phyloP scores from a whole-genome alignment of 2,888 invertebrate genomes.

The Tachina fera region DNA sequence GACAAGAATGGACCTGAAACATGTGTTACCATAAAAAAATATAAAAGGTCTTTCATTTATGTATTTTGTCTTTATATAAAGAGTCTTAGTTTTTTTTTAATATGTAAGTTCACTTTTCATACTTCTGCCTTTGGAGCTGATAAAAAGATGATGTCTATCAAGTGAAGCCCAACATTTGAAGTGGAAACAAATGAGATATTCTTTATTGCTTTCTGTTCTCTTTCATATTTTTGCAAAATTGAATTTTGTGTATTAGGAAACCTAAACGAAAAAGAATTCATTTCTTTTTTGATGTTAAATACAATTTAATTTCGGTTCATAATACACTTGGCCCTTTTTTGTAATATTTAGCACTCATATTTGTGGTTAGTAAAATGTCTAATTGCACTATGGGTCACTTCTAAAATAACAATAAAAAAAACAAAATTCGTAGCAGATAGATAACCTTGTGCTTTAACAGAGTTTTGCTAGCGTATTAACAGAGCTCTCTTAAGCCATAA shows the following conservation, averaged over 20 bases:
- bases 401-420: too few species aligned
- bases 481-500: too few species aligned
- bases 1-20: constrained; percentile 31
- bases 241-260: constrained; percentile 48
- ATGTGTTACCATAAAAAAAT: constrained; percentile 57
- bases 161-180: constrained; percentile 34
- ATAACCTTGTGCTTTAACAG: too few species aligned
- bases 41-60: constrained; percentile 21
- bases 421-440: too few species aligned
- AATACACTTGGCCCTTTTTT: not conserved
- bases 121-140: not conserved
- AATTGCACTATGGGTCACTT: constrained; percentile 6
- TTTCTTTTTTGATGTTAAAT: constrained; percentile 14
- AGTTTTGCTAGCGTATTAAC: too few species aligned
- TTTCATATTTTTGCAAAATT: constrained; percentile 33
- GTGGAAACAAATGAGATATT: constrained; percentile 31
- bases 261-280: constrained; percentile 37
- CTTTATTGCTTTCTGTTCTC: not conserved
- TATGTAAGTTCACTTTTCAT: constrained; percentile 56
- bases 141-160: constrained; percentile 2
- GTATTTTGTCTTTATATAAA: not conserved
- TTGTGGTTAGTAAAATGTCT: constrained; percentile 39
- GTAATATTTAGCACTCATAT: not conserved
- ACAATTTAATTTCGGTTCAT: constrained; percentile 25
- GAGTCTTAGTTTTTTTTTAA: not conserved